phyloP scores from a whole-genome alignment of 2,113 vertebrate genomes.

The Sturnus vulgaris region DNA sequence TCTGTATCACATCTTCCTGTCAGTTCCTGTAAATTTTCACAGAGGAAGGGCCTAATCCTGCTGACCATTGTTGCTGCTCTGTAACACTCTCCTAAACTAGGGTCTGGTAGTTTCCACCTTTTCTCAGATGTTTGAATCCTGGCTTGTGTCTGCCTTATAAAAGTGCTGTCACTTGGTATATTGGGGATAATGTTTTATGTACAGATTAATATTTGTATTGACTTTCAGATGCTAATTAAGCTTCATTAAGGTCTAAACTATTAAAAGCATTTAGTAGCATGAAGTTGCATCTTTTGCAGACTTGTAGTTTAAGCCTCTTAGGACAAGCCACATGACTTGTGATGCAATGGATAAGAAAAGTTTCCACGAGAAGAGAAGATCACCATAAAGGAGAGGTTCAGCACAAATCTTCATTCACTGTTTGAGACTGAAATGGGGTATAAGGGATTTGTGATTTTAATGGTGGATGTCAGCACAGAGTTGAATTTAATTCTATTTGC shows the following conservation, averaged over 20 bases:
- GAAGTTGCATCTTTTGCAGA: constrained; percentile 44
- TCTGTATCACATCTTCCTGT: neutral
- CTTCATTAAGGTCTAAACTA: constrained; percentile 51
- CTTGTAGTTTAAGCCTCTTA: constrained; percentile 24
- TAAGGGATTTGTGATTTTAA: neutral
- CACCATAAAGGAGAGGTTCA: neutral
- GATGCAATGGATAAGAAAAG: neutral
- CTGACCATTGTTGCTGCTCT: neutral
- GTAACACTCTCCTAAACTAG: neutral
- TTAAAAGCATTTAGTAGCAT: constrained; percentile 55
- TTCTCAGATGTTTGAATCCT: constrained; percentile 33
- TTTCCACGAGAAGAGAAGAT: neutral
- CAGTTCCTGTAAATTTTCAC: neutral
- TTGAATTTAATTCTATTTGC: neutral
- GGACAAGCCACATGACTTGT: neutral
- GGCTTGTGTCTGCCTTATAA: constrained; percentile 60
- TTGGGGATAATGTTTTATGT: constrained; percentile 62
- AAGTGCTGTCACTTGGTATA: constrained; percentile 53
- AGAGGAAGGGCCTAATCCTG: neutral
- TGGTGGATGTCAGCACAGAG: neutral
- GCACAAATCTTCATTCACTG: neutral
- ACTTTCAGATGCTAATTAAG: constrained; percentile 29
- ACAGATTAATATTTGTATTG: constrained; percentile 50
- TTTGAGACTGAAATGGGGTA: neutral
- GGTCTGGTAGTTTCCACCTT: neutral